phyloP scores from a whole-genome alignment of 2,888 invertebrate species.

The Luperina nickerlii region DNA sequence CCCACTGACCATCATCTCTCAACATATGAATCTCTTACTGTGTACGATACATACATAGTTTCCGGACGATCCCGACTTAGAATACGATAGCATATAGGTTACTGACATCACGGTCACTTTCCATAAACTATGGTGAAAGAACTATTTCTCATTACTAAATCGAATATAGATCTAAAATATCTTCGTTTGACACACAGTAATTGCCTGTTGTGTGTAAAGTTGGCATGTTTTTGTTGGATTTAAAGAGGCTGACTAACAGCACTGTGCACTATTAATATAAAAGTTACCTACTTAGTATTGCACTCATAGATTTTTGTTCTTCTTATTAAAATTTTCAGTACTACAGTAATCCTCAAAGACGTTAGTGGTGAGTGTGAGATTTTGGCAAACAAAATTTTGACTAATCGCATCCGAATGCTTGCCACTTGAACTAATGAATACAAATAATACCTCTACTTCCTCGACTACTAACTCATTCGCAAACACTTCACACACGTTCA shows the following conservation, averaged over 20 bases:
- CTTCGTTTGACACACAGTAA: conserved; percentile 86
- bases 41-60: conserved; percentile 85
- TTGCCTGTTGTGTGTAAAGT: conserved; percentile 84
- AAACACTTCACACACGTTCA: conserved; percentile 39
- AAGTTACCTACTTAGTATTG: conserved; percentile 79
- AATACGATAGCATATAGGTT: conserved; percentile 70
- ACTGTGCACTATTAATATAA: conserved; percentile 86
- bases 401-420: conserved; percentile 79
- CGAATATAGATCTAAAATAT: conserved; percentile 81
- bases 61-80: conserved; percentile 61
- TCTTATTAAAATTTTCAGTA: conserved; percentile 87
- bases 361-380: conserved; percentile 89
- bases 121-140: conserved; percentile 78
- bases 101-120: conserved; percentile 73
- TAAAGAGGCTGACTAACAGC: conserved; percentile 87
- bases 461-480: conserved; percentile 51
- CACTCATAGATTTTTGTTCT: conserved; percentile 87
- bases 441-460: conserved; percentile 39
- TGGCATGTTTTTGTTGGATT: conserved; percentile 84
- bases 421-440: conserved; percentile 61
- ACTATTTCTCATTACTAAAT: conserved; percentile 70
- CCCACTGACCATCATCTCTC: conserved; percentile 80
- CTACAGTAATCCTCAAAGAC: conserved; percentile 87
- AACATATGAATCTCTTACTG: conserved; percentile 79
- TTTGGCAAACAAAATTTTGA: conserved; percentile 84